phyloP scores from a whole-genome alignment of 1,140 invertebrate genomes.

The Panagrolaimus sp. region DNA sequence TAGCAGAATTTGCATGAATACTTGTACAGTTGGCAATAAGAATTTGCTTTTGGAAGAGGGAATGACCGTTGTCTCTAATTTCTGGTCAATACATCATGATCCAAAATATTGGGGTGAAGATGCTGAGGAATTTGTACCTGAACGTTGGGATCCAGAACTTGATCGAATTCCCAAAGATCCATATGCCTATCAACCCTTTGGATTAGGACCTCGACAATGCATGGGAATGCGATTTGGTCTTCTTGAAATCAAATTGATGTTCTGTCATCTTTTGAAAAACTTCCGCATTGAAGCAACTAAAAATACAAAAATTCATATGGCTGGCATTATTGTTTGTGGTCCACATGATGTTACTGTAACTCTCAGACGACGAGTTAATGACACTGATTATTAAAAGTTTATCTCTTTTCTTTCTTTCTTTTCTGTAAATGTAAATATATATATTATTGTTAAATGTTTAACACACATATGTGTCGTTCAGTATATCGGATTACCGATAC shows the following conservation, averaged over 20 bases:
- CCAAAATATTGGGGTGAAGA: constrained; percentile 43
- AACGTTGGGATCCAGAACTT: constrained; percentile 4
- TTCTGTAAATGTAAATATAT: no score
- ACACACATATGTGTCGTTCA: no score
- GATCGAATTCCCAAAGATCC: constrained; percentile 45
- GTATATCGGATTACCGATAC: no score
- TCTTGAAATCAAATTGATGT: constrained; percentile 59
- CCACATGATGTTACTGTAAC: constrained; percentile 15
- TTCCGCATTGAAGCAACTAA: constrained; percentile 29
- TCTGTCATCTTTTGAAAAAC: constrained; percentile 51
- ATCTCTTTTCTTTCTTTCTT: no score
- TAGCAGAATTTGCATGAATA: constrained; percentile 30
- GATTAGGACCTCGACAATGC: constrained; percentile 61
- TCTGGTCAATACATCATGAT: constrained; percentile 50
- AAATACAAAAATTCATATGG: constrained; percentile 17
- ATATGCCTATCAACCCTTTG: constrained; percentile 60
- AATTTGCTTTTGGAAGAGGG: constrained; percentile 41
- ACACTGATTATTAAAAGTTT: neutral
- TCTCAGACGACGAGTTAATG: constrained; percentile 12
- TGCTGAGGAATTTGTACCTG: constrained; percentile 16
- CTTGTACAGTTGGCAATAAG: constrained; percentile 32
- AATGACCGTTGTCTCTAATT: constrained; percentile 39
- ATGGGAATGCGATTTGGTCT: constrained; percentile 61
- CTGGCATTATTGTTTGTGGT: constrained; percentile 18
- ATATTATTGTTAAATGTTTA: no score